Percentiles rank a stretch among this genome's conserved stretches.
These are phyloP conservation scores for Xenentodon cancila DNA, from an alignment of 2,797 vertebrate genomes.

Conservation along the genomic window DNA sequence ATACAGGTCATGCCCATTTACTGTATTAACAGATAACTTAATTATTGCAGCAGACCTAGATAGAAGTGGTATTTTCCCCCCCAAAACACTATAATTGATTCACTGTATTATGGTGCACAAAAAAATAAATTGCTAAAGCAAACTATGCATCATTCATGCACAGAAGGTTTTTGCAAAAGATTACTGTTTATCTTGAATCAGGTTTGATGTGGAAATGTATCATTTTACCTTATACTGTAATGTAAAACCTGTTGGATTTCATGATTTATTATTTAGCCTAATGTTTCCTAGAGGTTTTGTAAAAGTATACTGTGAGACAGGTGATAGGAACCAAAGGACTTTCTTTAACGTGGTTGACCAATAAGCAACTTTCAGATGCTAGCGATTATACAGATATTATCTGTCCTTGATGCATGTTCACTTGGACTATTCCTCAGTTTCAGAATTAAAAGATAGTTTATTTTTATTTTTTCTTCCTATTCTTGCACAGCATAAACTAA, in stretches of 20 bases:
- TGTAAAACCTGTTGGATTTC: conserved; percentile 20
- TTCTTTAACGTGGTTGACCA: conserved; percentile 23
- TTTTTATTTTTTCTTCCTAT: conserved; percentile 9
- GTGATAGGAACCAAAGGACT: not conserved
- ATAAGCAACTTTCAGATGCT: conserved; percentile 10
- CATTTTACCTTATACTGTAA: conserved; percentile 16
- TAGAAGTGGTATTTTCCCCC: conserved; percentile 4
- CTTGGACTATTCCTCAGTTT: conserved; percentile 8
- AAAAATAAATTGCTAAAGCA: conserved; percentile 2
- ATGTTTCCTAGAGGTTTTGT: conserved; percentile 12
- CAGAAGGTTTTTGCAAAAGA: conserved; percentile 10
- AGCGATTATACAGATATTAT: conserved; percentile 11
- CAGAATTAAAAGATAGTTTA: conserved; percentile 6
- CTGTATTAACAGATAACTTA: not conserved
- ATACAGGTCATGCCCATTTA: not conserved
- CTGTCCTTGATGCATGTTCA: conserved; percentile 46
- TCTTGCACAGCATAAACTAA: conserved; percentile 25
- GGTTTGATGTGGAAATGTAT: conserved; percentile 14
- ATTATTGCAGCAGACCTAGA: not conserved
- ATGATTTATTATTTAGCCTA: conserved; percentile 2
- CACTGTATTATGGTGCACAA: not conserved
- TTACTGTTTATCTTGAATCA: not conserved
- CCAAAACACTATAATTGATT: conserved; percentile 3
- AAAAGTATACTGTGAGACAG: not conserved
- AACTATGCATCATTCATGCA: conserved; percentile 28